phyloP scores from a whole-genome alignment of 2,797 vertebrate species.

The Poecilia picta region DNA sequence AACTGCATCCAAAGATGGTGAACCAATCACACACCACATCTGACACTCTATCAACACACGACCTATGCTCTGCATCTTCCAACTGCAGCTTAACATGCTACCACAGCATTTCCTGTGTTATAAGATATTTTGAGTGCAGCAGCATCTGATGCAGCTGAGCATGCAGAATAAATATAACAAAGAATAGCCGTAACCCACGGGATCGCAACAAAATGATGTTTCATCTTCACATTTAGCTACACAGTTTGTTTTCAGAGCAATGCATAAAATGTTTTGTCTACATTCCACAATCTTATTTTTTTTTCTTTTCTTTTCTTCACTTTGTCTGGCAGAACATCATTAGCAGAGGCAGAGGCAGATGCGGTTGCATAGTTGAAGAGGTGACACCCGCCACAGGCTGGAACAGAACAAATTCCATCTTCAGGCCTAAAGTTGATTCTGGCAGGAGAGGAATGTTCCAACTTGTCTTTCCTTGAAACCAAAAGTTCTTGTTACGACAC shows the following conservation, averaged over 20 bases:
- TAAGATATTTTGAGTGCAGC: conserved; percentile 46
- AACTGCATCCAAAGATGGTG: conserved; percentile 5
- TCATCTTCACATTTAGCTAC: not conserved
- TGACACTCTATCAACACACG: not conserved
- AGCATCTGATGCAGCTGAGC: conserved; percentile 22
- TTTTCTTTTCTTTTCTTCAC: not conserved
- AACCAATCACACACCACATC: conserved; percentile 6
- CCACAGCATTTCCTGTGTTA: conserved; percentile 60
- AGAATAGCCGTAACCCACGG: not conserved
- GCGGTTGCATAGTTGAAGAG: conserved; percentile 40
- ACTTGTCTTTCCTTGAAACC: conserved; percentile 53
- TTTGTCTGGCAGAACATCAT: conserved; percentile 6
- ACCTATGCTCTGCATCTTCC: conserved; percentile 31
- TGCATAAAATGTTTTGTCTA: too few relatives aligned
- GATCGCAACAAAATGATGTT: not conserved
- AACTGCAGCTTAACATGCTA: conserved; percentile 46
- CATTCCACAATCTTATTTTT: not conserved
- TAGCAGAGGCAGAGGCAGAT: conserved; percentile 28
- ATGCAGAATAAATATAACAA: not conserved
- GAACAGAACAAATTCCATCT: conserved; percentile 63
- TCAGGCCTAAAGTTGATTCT: conserved; percentile 50
- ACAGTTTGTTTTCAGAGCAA: not conserved
- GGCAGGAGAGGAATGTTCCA: conserved; percentile 60
- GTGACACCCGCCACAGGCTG: conserved; percentile 56
- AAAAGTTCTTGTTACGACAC: conserved; percentile 17